Percentiles rank a stretch among this genome's conserved stretches.
These are phyloP conservation scores for Andrena camellia DNA, from an alignment of 2,888 invertebrate species.

Conservation along the genomic window DNA sequence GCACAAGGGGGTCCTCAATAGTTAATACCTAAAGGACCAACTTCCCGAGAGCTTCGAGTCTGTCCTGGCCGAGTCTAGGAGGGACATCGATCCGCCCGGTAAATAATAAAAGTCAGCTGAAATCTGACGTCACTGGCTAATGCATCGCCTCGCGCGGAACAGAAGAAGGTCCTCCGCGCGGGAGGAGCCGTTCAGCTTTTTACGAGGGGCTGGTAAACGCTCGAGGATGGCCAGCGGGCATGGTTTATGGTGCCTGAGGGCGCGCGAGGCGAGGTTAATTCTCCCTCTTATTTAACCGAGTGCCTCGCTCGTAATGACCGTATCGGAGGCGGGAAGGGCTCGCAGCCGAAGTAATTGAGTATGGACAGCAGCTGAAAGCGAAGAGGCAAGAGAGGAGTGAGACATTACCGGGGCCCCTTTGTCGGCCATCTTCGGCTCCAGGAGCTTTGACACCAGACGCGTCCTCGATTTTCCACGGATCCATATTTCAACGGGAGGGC, in stretches of 20 bases:
- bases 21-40: neutral
- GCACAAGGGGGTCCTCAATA: too few relatives aligned
- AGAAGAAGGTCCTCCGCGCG: neutral
- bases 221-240: neutral
- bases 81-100: conserved; percentile 23
- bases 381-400: conserved; percentile 47
- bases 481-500: conserved; percentile 46
- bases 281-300: conserved; percentile 56
- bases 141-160: conserved; percentile 10
- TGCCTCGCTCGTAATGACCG: conserved; percentile 49
- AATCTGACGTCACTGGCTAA: conserved; percentile 1
- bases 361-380: conserved; percentile 46
- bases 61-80: neutral
- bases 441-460: conserved; percentile 45
- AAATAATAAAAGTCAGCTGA: conserved; percentile 31
- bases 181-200: conserved; percentile 18
- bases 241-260: conserved; percentile 27
- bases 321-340: conserved; percentile 50
- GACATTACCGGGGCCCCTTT: conserved; percentile 62
- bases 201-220: neutral
- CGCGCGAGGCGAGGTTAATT: conserved; percentile 37
- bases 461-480: conserved; percentile 15
- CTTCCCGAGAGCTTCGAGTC: neutral
- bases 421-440: conserved; percentile 47
- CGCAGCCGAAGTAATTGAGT: conserved; percentile 54